Evolutionary conservation across 2,888 invertebrate genomes (phyloP).

Genomic region (Sphaerophoria rueppellii): DNA sequence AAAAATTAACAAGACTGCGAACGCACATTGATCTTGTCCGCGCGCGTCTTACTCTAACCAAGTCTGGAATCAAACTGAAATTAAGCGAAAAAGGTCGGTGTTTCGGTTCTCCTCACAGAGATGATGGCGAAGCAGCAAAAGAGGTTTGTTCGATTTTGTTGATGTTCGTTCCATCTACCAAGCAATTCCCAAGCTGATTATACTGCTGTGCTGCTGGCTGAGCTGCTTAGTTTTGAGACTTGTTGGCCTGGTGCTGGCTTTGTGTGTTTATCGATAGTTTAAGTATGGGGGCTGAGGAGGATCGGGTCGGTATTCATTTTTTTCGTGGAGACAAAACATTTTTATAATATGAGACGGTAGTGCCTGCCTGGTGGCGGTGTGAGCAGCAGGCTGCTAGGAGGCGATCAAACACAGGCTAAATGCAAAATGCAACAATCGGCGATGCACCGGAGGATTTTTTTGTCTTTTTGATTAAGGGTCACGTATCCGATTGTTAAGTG

Average conservation of each 20-base stretch:
- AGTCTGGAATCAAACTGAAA: constrained; percentile 71
- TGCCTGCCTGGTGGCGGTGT: constrained; percentile 35
- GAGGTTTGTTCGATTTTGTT: constrained; percentile 29
- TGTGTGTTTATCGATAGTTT: neutral
- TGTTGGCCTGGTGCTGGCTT: neutral
- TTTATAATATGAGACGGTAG: constrained; percentile 19
- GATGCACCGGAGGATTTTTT: constrained; percentile 65
- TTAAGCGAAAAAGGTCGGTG: constrained; percentile 51
- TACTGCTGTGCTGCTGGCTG: constrained; percentile 15
- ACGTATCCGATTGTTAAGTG: neutral
- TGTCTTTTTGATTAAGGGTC: constrained; percentile 11
- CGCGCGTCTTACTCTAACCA: constrained; percentile 70
- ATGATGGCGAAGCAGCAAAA: constrained; percentile 58
- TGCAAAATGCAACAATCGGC: constrained; percentile 63
- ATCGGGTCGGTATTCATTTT: constrained; percentile 38
- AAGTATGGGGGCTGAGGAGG: neutral
- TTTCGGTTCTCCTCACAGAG: constrained; percentile 16
- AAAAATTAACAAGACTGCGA: constrained; percentile 13
- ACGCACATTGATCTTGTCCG: constrained; percentile 50
- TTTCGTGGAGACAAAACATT: constrained; percentile 48
- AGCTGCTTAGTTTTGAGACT: constrained; percentile 5
- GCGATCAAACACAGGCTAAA: constrained; percentile 46
- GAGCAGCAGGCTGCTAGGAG: constrained; percentile 45
- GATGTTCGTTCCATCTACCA: constrained; percentile 37
- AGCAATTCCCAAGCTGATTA: constrained; percentile 46